Conservation (phyloP, 2,888 invertebrate species). For the Pediacus dermestoides region DNA sequence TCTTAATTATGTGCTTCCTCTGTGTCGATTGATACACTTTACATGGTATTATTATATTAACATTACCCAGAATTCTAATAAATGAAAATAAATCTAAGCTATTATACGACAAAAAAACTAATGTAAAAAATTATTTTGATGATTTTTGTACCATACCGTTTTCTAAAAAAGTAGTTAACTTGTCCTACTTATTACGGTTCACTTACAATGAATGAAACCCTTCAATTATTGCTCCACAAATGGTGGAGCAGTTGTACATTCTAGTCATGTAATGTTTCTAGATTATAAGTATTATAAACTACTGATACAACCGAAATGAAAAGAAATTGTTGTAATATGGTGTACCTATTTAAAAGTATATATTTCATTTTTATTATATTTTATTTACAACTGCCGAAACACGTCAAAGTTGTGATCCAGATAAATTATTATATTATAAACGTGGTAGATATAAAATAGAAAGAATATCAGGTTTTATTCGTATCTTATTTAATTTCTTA, state of each 20-base stretch:
- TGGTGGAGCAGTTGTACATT: conserved; percentile 30
- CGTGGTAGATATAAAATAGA: no score
- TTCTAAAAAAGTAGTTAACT: conserved; percentile 29
- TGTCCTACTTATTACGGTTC: conserved; percentile 33
- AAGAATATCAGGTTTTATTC: no score
- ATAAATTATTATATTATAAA: no score
- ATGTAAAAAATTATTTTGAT: conserved; percentile 1
- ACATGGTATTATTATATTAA: conserved; percentile 28
- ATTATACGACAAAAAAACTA: no score
- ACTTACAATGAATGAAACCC: conserved; percentile 41
- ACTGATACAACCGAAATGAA: no score
- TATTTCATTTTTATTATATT: conserved; percentile 21
- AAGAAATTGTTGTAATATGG: conserved; percentile 24
- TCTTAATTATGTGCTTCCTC: conserved; percentile 43
- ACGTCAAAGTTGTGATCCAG: conserved; percentile 37
- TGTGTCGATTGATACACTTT: conserved; percentile 36
- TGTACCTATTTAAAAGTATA: conserved; percentile 23
- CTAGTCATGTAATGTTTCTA: conserved; percentile 34
- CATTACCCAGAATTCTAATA: no score
- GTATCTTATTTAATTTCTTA: no score
- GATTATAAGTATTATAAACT: conserved; percentile 20
- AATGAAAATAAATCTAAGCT: no score
- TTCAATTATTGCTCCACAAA: conserved; percentile 28
- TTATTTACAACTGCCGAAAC: conserved; percentile 27
- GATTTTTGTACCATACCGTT: conserved; percentile 36